phyloP scores from a whole-genome alignment of 2,113 vertebrate genomes.

The Calypte anna region DNA sequence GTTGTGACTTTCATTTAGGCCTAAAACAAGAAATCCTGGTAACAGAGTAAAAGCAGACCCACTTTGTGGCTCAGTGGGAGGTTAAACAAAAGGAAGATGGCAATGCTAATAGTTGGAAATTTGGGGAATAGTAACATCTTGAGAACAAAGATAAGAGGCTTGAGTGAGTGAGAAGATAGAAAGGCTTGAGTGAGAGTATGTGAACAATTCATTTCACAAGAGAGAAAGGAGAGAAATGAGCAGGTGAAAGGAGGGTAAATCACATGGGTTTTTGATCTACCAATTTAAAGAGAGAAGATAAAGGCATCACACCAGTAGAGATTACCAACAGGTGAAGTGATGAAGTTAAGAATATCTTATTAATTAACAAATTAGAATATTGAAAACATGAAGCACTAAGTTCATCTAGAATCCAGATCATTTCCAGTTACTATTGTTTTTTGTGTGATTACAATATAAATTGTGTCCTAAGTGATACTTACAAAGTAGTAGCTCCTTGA shows the following conservation, averaged over 20 bases:
- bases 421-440: neutral
- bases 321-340: neutral
- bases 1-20: neutral
- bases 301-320: neutral
- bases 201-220: neutral
- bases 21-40: neutral
- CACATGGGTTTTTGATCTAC: neutral
- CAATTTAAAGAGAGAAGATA: neutral
- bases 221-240: neutral
- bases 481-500: neutral
- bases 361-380: neutral
- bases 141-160: neutral
- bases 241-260: neutral
- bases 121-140: neutral
- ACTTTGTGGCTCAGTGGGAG: neutral
- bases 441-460: neutral
- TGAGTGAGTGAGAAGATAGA: neutral
- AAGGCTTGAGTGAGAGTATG: accelerated
- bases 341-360: neutral
- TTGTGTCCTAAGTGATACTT: neutral
- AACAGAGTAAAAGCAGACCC: neutral
- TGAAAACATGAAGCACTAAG: neutral
- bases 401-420: neutral
- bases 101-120: neutral
- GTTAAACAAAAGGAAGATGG: neutral